Evolutionary conservation across 2,888 invertebrate species (phyloP).

Genomic region (Agriopis leucophaearia): DNA sequence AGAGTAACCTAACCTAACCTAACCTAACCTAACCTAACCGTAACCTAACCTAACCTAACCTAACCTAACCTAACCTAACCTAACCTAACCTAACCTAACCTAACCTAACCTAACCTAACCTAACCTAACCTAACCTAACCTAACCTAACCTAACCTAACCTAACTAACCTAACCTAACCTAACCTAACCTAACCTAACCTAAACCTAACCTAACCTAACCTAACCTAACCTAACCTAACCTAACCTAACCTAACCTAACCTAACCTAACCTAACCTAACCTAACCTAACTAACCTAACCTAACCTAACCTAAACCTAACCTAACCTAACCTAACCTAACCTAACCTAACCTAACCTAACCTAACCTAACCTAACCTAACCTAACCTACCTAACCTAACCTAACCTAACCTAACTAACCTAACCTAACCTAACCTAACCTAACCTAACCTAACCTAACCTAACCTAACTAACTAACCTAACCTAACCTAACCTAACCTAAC

Average conservation of each 20-base stretch:
- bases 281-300: constrained; percentile 40
- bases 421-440: constrained; percentile 29
- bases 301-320: constrained; percentile 17
- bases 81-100: constrained; percentile 21
- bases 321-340: constrained; percentile 28
- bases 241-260: constrained; percentile 22
- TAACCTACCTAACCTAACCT: constrained; percentile 25
- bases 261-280: constrained; percentile 32
- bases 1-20: constrained; percentile 36
- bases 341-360: constrained; percentile 28
- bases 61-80: constrained; percentile 26
- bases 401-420: constrained; percentile 28
- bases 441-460: constrained; percentile 21
- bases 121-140: constrained; percentile 28
- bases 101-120: constrained; percentile 24
- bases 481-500: constrained; percentile 29
- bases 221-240: constrained; percentile 18
- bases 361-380: constrained; percentile 26
- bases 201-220: constrained; percentile 19
- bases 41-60: constrained; percentile 41
- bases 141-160: constrained; percentile 26
- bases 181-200: constrained; percentile 15
- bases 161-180: constrained; percentile 40
- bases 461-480: constrained; percentile 27
- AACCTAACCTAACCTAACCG: constrained; percentile 32